Evolutionary conservation across 2,113 vertebrate genomes (phyloP).

Genomic region (Plestiodon gilberti): DNA sequence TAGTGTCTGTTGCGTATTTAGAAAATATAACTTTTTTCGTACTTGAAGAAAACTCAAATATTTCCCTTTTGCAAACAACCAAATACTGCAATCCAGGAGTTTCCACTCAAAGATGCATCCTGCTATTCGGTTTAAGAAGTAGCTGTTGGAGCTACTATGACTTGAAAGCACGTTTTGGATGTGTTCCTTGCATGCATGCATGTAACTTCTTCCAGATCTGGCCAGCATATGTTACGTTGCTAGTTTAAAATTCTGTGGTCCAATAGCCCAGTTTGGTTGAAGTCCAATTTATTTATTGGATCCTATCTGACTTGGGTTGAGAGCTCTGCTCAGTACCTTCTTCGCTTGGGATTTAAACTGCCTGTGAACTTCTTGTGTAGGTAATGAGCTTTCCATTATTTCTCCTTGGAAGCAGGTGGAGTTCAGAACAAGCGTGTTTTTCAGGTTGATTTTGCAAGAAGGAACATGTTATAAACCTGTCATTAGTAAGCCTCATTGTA

Average conservation of each 20-base stretch:
- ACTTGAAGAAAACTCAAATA: background rate
- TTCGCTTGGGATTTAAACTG: background rate
- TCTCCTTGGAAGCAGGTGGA: constrained; percentile 1
- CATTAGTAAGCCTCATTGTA: background rate
- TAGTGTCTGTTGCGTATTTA: background rate
- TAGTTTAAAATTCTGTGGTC: background rate
- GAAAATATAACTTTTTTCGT: background rate
- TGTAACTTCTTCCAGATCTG: background rate
- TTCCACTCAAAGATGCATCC: background rate
- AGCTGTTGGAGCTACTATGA: background rate
- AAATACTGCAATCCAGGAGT: background rate
- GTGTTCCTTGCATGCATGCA: background rate
- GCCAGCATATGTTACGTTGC: background rate
- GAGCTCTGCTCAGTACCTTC: background rate
- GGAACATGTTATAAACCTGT: constrained; percentile 12
- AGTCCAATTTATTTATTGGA: background rate
- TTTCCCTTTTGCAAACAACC: background rate
- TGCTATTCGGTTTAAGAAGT: background rate
- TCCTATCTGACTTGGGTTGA: background rate
- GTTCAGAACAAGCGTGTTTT: constrained; percentile 27
- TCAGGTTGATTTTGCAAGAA: constrained; percentile 31
- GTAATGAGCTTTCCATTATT: background rate
- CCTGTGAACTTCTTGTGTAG: background rate
- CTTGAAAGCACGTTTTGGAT: background rate
- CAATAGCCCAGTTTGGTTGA: background rate